A percentile compares a stretch with the other conserved stretches of the same genome.
phyloP scores from a whole-genome alignment of 2,113 vertebrate species.

The Pomatorhinus ruficollis region DNA sequence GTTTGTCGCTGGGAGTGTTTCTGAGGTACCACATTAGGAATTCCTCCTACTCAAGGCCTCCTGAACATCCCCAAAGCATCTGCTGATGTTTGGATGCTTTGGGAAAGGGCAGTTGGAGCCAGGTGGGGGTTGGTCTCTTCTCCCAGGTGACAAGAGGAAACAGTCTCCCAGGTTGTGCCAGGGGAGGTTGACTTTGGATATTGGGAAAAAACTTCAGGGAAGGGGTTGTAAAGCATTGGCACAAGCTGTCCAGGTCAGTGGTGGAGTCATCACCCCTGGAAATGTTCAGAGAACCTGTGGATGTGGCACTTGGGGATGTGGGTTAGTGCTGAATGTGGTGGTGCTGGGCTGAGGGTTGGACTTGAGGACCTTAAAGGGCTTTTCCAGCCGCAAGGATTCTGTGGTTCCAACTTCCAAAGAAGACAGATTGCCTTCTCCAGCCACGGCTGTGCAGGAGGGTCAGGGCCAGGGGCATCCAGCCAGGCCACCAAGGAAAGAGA shows the following conservation, averaged over 20 bases:
- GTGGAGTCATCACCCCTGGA: neutral
- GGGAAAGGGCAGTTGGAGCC: neutral
- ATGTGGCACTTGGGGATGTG: neutral
- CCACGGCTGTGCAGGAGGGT: neutral
- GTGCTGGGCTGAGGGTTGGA: neutral
- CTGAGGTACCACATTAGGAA: fast-evolving
- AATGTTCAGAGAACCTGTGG: neutral
- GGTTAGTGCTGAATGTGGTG: neutral
- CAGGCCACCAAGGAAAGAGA: fast-evolving
- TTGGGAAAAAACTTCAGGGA: neutral
- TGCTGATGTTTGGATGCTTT: neutral
- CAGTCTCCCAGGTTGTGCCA: neutral
- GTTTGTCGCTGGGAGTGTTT: neutral
- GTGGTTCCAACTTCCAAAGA: neutral
- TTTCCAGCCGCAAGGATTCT: neutral
- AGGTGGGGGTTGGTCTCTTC: neutral
- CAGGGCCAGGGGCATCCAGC: neutral
- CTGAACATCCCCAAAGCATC: neutral
- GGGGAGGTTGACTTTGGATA: neutral
- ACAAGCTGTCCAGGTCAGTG: neutral
- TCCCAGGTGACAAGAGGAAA: neutral
- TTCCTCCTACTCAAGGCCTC: neutral
- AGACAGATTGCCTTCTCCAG: neutral
- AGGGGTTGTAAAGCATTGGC: neutral
- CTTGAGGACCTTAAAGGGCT: neutral